phyloP scores from a whole-genome alignment of 1,140 invertebrate genomes.

The Lineus longissimus region DNA sequence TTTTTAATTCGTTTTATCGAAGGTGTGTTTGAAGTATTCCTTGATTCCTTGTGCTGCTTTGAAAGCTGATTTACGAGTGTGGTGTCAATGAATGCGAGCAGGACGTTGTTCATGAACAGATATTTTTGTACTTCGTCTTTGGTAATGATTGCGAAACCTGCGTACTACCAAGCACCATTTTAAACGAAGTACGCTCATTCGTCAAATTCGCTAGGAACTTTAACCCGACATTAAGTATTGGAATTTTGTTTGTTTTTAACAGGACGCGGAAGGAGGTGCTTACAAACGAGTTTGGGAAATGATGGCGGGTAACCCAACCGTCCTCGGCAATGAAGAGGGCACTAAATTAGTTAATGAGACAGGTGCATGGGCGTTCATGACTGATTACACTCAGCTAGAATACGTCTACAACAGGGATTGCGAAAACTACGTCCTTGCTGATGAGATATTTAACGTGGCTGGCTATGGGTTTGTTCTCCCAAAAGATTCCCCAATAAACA shows the following conservation, averaged over 20 bases:
- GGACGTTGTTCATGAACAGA: not conserved
- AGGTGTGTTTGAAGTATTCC: too few relatives aligned
- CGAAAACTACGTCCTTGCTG: slow-evolving; percentile 24
- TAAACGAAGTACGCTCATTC: not conserved
- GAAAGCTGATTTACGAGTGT: too few relatives aligned
- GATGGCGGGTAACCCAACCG: slow-evolving; percentile 24
- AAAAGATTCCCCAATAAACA: slow-evolving; percentile 28
- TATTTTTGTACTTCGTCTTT: not conserved
- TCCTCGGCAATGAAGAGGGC: slow-evolving; percentile 22
- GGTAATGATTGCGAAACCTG: not conserved
- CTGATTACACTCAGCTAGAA: slow-evolving; percentile 28
- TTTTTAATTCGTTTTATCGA: too few relatives aligned
- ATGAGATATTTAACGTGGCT: slow-evolving; percentile 35
- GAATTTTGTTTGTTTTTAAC: not conserved
- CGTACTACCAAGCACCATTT: not conserved
- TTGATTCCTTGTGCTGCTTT: too few relatives aligned
- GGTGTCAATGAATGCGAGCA: too few relatives aligned
- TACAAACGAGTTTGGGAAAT: slow-evolving; percentile 27
- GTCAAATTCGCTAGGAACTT: not conserved
- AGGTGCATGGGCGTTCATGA: slow-evolving; percentile 22
- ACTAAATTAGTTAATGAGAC: slow-evolving; percentile 16
- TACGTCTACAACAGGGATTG: slow-evolving; percentile 30
- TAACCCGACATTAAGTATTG: not conserved
- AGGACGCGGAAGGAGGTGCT: slow-evolving; percentile 26
- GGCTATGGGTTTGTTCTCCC: slow-evolving; percentile 31